Base-by-base conservation (phyloP, 2,888 invertebrate genomes). In the Cordilura impudica region DNA sequence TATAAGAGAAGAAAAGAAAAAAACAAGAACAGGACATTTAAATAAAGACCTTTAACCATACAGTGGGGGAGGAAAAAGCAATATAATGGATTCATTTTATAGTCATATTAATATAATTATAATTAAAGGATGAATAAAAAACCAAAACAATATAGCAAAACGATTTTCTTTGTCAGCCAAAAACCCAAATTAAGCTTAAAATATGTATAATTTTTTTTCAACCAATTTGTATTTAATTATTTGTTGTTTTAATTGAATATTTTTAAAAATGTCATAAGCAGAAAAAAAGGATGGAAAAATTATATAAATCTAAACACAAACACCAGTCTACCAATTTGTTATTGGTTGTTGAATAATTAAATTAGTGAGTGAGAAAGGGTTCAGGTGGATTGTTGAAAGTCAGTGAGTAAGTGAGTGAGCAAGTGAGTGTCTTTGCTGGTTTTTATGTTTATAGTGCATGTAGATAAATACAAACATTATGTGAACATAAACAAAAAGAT, bases 161-260 rank as follows among this genome's bases (percentile, higher is more conserved):
- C 61, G 26, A 21, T 60, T 71, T 71, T 66, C 49, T 43, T 49
- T 71, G 43, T 65, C 75, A 79, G 74, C 79, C 79, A 79, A 73
- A 69, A 73, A 69, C 63, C 58, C 31, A 58, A 78, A 65, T 56
- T 58, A 23, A 78, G 63, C 70, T n/a, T n/a, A n/a, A n/a, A 63
- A 49, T 18, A 43, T 12, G 10, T 2, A 39, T 49, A 39, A 53
- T 58, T 72, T 43, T 43, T 26, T 29, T 53, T 31, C 45, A 47
- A 35, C 63, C 56, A 65, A 58, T 43, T 56, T 43, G 29, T 39
- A 19, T 0, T 49, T 29, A 19, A 18, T n/a, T 39, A 39, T 39
- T 35, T 47, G 3, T 16, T 1, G n/a, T 45, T 23, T 31, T 56
- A 66, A 31, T 39, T 39, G 19, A 21, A 12, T 54, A 29, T 39